Evolutionary conservation across 30 jellyfish, hydroid and myxozoan genomes (phyloP), one percentile per base, ranked within the genome.

Genomic region (Catostylus mosaicus): DNA sequence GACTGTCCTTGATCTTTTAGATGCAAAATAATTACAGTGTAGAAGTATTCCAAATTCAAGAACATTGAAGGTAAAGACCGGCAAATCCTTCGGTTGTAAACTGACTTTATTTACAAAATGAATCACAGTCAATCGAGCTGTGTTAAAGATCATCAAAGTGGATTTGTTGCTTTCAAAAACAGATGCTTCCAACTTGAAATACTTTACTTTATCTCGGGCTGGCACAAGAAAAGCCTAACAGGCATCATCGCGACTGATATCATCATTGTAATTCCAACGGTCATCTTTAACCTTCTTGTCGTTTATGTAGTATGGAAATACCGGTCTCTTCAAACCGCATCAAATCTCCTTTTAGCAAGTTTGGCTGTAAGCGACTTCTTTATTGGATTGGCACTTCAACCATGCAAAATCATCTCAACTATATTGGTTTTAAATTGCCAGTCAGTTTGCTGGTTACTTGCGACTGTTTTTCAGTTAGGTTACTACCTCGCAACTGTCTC

Each of bases 401-500:
- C 85, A 52, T 47, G 65, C 45, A 35, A 43, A 18, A 31, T 57
- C 12, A 26, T 24, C 20, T 47, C 76, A 16, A 27, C 59, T 2
- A 23, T 40, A 3, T 22, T 46, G 46, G 77, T 75, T 16, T 35
- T 75, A 26, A 34, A 56, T 27, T 75, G 87, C 87, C 30, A 30
- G 12, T 56, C 77, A 22, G 70, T 52, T 18, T 75, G 87, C 67
- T 30, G 87, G 65, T 43, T 75, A 11, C 56, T 52, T 59, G 65
- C 40, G 12, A 35, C 24, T 47, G 46, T 46, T 5, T 75, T 11
- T 43, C 77, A 75, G 10, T 9, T 43, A 8, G 87, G 87, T 2
- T 75, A 75, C 40, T 75, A 75, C 35, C 70, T 75, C n/a, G 87
- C 77, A 50, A 75, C 51, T 34, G 76, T 75, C 5, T 75, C 87